Base-by-base conservation (phyloP, 2,113 vertebrate species). In the Irena cyanogastra region DNA sequence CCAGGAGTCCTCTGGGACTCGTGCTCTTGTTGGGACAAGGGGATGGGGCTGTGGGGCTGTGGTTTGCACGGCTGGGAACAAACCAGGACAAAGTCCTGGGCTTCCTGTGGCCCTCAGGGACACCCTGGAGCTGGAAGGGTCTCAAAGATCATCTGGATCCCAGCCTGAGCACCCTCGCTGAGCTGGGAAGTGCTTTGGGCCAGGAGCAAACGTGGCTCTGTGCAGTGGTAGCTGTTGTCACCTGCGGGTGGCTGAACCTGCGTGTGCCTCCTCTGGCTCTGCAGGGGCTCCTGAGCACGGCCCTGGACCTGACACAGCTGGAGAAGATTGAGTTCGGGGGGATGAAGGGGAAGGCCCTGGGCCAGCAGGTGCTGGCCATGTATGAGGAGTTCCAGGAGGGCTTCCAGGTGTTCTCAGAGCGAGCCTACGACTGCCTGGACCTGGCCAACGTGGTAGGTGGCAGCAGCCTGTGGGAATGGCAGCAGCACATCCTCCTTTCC, bases 311-410 rank as follows among this genome's bases (percentile, higher is more conserved):
- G 92, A 88, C 98, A 53, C 98, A 98, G 95, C 97, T 99, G 89
- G 98, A 98, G 88, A 99, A 99, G 94, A 45, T 99, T 0, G 99
- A 99, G 92, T 98, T 99, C 49, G 99, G 99, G 3, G 99, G 99
- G 3, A 53, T 98, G 60, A 97, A 90, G 91, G 99, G 99, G 27
- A 98, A 98, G 83, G 79, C 94, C 42, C 97, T 99, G 50, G 98
- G 98, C 87, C 98, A 98, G 93, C 98, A 99, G 83, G 97, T 99
- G 79, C 97, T 98, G 93, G 83, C 59, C 60, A 97, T 99, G 84
- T 84, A 98, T 13, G 96, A 98, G 52, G 98, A 99, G 53, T 99
- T 99, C 90, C 95, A 98, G 77, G 98, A 99, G 31, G 80, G 66
- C 0, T 98, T 94, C 93, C 98, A 94, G 94, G 39, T 95, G 33